These are phyloP conservation scores for Ryuthela nishihirai DNA, from an alignment of 2,888 invertebrate genomes.

Conservation along the genomic window DNA sequence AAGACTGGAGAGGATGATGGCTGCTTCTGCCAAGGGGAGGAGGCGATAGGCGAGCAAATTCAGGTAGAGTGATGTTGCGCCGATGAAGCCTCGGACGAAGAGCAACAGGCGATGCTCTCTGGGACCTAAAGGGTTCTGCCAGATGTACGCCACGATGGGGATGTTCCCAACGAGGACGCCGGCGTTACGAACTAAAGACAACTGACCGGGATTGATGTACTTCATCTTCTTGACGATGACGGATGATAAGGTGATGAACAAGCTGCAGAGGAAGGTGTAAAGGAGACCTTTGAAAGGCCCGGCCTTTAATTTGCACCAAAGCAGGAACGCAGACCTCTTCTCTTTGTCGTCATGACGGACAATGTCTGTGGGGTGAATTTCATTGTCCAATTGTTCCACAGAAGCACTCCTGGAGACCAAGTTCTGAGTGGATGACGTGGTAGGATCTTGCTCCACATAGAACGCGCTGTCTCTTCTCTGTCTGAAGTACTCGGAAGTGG, in stretches of 20 bases:
- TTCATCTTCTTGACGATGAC: slow-evolving; percentile 80
- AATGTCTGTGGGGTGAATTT: too few relatives aligned
- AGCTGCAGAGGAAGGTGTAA: slow-evolving; percentile 4
- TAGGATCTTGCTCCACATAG: too few relatives aligned
- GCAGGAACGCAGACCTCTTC: too few relatives aligned
- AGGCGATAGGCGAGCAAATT: slow-evolving; percentile 87
- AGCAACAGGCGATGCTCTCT: slow-evolving; percentile 69
- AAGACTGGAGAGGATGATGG: slow-evolving; percentile 84
- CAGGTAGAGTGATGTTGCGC: slow-evolving; percentile 79
- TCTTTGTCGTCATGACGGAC: too few relatives aligned
- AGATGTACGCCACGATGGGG: slow-evolving; percentile 75
- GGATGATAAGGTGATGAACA: slow-evolving; percentile 81
- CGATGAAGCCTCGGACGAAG: slow-evolving; percentile 73
- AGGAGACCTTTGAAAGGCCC: slow-evolving; percentile 31
- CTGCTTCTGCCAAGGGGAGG: slow-evolving; percentile 87
- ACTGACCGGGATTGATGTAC: slow-evolving; percentile 79
- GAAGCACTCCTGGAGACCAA: too few relatives aligned
- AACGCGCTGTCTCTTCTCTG: too few relatives aligned
- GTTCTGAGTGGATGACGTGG: too few relatives aligned
- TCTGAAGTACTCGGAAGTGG: too few relatives aligned
- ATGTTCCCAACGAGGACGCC: slow-evolving; percentile 80
- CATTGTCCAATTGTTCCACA: too few relatives aligned
- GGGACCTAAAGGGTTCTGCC: slow-evolving; percentile 71
- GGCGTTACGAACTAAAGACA: slow-evolving; percentile 80
- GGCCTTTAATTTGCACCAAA: too few relatives aligned